These are phyloP conservation scores for Numenius arquata DNA, from an alignment of 2,113 vertebrate species.

Conservation along the genomic window DNA sequence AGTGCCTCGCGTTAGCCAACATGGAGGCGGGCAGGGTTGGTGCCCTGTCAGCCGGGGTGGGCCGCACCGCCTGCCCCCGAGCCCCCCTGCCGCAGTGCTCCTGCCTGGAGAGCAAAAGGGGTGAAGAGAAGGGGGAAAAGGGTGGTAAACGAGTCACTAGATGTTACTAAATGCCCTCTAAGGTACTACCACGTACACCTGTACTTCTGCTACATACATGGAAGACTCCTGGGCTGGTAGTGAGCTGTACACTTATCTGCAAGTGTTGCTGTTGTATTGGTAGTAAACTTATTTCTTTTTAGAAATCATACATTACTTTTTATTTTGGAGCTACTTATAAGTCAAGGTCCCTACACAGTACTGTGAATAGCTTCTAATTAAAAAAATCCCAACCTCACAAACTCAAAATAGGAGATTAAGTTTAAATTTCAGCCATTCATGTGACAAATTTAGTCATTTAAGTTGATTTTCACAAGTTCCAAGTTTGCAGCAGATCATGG, in stretches of 20 bases:
- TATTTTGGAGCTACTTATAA: not conserved
- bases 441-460: not conserved
- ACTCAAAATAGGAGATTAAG: not conserved
- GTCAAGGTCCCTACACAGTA: fast-evolving
- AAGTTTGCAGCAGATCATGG: not conserved
- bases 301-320: not conserved
- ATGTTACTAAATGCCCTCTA: fast-evolving
- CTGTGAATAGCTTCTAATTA: not conserved
- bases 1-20: fast-evolving
- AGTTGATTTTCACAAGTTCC: not conserved
- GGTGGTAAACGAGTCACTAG: not conserved
- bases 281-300: not conserved
- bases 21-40: not conserved
- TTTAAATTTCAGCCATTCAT: not conserved
- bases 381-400: not conserved
- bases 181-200: fast-evolving
- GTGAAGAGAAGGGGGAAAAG: fast-evolving
- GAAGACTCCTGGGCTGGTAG: not conserved
- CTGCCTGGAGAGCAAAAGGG: fast-evolving
- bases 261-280: not conserved
- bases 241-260: fast-evolving
- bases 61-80: too few species aligned
- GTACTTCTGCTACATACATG: fast-evolving
- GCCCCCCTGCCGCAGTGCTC: fast-evolving
- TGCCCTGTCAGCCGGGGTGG: not conserved